A percentile compares a stretch with the other conserved stretches of the same genome.
Evolutionary conservation across 2,113 vertebrate genomes (phyloP).

Genomic region (Mus pahari): DNA sequence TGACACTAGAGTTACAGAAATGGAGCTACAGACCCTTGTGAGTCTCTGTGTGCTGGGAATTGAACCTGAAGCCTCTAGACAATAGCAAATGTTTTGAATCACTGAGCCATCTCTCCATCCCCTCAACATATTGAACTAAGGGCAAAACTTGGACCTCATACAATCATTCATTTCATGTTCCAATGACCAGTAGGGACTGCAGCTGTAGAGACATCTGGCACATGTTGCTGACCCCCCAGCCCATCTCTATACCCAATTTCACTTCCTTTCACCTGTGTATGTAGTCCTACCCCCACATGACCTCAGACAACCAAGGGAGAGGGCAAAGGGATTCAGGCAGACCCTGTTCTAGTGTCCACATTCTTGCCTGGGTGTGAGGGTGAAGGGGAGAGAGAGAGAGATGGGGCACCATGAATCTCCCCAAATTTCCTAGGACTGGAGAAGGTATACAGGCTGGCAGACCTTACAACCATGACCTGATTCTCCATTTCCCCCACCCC

Average conservation of each 20-base stretch:
- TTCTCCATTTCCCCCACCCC: not conserved
- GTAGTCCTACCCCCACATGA: not conserved
- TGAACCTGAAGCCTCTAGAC: not conserved
- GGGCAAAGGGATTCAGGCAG: not conserved
- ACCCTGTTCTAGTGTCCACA: not conserved
- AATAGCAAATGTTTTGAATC: not conserved
- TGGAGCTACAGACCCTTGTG: not conserved
- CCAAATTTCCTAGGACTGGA: not conserved
- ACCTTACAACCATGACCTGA: slow-evolving; percentile 31
- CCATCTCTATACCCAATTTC: not conserved
- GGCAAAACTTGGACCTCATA: not conserved
- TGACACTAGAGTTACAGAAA: not conserved
- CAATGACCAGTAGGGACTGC: not conserved
- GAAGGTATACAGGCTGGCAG: not conserved
- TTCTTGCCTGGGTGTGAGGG: too few species aligned
- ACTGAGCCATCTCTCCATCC: not conserved
- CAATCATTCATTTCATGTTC: not conserved
- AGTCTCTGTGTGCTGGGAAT: not conserved
- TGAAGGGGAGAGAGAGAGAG: not conserved
- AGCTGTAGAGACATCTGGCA: not conserved
- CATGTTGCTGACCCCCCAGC: not conserved
- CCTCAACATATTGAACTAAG: not conserved
- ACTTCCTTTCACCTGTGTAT: not conserved
- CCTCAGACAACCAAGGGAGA: not conserved
- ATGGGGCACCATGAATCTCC: not conserved